Percentiles rank a stretch among this genome's conserved stretches.
These are phyloP conservation scores for Bombus fervidus DNA, from an alignment of 1,140 invertebrate genomes.

Conservation along the genomic window DNA sequence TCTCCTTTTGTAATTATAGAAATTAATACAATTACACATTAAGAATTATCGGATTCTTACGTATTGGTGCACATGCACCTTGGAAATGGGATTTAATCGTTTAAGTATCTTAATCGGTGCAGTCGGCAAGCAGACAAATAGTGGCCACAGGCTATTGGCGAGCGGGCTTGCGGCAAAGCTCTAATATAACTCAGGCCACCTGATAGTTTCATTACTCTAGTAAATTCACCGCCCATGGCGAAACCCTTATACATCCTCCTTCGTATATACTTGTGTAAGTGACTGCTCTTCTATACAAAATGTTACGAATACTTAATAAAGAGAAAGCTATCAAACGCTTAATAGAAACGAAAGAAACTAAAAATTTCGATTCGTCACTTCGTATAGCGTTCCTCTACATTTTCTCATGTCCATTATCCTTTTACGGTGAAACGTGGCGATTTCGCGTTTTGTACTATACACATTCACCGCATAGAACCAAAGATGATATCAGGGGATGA, in stretches of 20 bases:
- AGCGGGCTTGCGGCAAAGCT: constrained; percentile 69
- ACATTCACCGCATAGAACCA: neutral
- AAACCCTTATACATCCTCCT: constrained; percentile 62
- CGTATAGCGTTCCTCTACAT: too few relatives aligned
- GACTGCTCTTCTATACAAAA: neutral
- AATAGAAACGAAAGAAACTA: neutral
- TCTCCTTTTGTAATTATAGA: too few relatives aligned
- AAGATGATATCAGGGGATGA: constrained; percentile 45
- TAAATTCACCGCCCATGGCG: constrained; percentile 66
- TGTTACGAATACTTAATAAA: neutral
- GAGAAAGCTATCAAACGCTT: neutral
- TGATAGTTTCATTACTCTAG: constrained; percentile 74
- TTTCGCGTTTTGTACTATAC: neutral
- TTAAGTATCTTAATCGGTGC: constrained; percentile 74
- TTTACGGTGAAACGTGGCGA: neutral
- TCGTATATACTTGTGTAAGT: constrained; percentile 33
- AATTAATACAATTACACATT: neutral
- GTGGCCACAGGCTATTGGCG: constrained; percentile 72
- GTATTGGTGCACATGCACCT: neutral
- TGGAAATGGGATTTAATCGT: constrained; percentile 67
- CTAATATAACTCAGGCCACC: constrained; percentile 71
- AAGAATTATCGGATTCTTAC: neutral
- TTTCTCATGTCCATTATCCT: neutral
- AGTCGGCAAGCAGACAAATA: constrained; percentile 75
- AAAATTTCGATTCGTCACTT: neutral